phyloP scores from a whole-genome alignment of 2,888 invertebrate species.

The Aleiodes leptofemur region DNA sequence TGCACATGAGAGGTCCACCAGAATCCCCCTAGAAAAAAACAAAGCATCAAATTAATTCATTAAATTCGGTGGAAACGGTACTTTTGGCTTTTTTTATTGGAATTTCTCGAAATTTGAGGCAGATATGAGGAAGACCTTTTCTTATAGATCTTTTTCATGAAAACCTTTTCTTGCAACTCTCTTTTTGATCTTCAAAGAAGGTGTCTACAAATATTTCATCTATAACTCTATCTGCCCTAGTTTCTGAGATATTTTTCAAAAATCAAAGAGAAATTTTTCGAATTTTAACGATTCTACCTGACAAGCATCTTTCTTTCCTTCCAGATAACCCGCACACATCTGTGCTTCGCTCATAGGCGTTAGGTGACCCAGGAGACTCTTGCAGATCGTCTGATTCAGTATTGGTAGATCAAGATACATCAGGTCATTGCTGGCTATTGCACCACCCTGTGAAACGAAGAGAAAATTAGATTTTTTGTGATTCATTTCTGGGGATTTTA shows the following conservation, averaged over 20 bases:
- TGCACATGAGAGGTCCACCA: slow-evolving; percentile 69
- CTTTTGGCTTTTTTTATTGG: too few species aligned
- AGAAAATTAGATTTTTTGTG: background rate
- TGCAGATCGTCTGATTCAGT: slow-evolving; percentile 53
- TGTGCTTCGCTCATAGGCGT: slow-evolving; percentile 53
- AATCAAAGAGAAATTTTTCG: background rate
- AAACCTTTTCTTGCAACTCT: background rate
- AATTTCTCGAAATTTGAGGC: too few species aligned
- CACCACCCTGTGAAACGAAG: slow-evolving; percentile 45
- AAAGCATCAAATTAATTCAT: background rate
- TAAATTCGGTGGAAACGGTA: background rate
- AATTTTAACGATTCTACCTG: slow-evolving; percentile 56
- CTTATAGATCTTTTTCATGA: too few species aligned
- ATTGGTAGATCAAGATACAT: slow-evolving; percentile 67
- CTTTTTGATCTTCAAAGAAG: background rate
- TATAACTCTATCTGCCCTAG: background rate
- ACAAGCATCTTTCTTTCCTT: slow-evolving; percentile 67
- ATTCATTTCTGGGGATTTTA: too few species aligned
- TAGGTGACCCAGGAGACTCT: slow-evolving; percentile 52
- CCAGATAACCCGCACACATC: slow-evolving; percentile 66
- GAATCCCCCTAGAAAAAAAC: slow-evolving; percentile 67
- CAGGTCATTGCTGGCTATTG: slow-evolving; percentile 56
- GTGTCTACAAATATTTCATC: background rate
- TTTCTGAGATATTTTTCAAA: background rate
- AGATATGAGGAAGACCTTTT: too few species aligned